Percentiles rank a stretch among this genome's conserved stretches.
phyloP scores from a whole-genome alignment of 2,113 vertebrate species.

The Callithrix jacchus region DNA sequence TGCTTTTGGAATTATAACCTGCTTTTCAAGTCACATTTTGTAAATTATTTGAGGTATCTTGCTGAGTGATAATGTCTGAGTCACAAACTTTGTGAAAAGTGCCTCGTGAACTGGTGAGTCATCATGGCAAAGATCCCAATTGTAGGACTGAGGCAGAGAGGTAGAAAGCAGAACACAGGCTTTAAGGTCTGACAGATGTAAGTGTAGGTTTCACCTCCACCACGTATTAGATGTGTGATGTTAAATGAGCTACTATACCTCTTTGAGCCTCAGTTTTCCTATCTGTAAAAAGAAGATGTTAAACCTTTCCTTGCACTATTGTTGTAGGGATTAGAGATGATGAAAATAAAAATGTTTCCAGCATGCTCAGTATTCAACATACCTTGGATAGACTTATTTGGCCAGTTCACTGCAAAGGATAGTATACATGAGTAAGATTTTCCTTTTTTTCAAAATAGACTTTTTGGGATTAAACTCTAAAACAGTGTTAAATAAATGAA shows the following conservation, averaged over 20 bases:
- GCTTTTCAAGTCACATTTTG: not conserved
- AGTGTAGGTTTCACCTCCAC: not conserved
- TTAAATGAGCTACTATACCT: not conserved
- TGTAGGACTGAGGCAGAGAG: not conserved
- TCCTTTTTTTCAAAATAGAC: not conserved
- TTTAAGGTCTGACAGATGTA: not conserved
- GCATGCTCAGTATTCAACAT: not conserved
- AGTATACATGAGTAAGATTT: not conserved
- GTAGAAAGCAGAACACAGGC: not conserved
- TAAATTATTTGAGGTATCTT: not conserved
- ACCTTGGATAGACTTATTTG: not conserved
- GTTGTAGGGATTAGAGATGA: not conserved
- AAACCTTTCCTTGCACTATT: not conserved
- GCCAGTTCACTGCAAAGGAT: not conserved
- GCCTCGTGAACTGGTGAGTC: not conserved
- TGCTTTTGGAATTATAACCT: not conserved
- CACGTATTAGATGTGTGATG: not conserved
- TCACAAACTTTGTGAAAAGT: not conserved
- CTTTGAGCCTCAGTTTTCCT: not conserved
- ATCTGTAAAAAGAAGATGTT: not conserved
- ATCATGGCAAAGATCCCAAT: not conserved
- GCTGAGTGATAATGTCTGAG: not conserved
- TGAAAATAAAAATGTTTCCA: not conserved
- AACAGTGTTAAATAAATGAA: constrained; percentile 33
- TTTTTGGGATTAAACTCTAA: not conserved